Evolutionary conservation across 2,888 invertebrate genomes (phyloP), one percentile per base, ranked within the genome.

Genomic region (Brachyptera putata): DNA sequence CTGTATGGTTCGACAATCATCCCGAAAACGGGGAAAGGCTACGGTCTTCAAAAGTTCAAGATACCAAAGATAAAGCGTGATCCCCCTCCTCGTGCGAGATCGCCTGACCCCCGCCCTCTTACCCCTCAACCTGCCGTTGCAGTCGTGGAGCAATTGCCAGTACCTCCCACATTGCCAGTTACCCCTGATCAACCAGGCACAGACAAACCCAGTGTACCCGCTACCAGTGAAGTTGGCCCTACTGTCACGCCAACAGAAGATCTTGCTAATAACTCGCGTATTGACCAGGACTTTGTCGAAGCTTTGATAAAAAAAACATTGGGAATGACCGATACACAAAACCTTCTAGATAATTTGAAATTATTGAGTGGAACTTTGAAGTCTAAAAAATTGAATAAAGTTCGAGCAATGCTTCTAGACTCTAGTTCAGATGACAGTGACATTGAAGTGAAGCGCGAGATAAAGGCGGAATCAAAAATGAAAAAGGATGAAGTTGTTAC

Each of bases 361-460:
- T 76, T 77, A 43, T 70, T 77, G 1, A 70, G 67, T 64, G 77
- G 76, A 53, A 62, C 61, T 13, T 57, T 69, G 4, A 76, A 78
- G 66, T 75, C 79, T 58, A 79, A 80, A 69, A 76, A 81, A 56
- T 79, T 79, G 66, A 82, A 81, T 66, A 82, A 80, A 66, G 76
- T 84, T 22, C 79, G 80, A 67, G 80, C 77, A 67, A 74, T 81
- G 1, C 22, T 46, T 3, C 77, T 81, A 63, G 79, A 80, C 67
- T 79, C 81, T 3, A 80, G 80, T 16, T 79, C 79, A 0, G 81
- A 81, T 5, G 68, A 68, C 9, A 66, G 65, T 61, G 56, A 50
- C 34, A 41, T 37, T 22, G 62, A 61, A 39, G 18, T 14, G n/a
- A n/a, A n/a, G n/a, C n/a, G n/a, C n/a, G n/a, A n/a, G n/a, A n/a